Evolutionary conservation across 2,888 invertebrate species (phyloP).

Genomic region (Leptothorax acervorum): DNA sequence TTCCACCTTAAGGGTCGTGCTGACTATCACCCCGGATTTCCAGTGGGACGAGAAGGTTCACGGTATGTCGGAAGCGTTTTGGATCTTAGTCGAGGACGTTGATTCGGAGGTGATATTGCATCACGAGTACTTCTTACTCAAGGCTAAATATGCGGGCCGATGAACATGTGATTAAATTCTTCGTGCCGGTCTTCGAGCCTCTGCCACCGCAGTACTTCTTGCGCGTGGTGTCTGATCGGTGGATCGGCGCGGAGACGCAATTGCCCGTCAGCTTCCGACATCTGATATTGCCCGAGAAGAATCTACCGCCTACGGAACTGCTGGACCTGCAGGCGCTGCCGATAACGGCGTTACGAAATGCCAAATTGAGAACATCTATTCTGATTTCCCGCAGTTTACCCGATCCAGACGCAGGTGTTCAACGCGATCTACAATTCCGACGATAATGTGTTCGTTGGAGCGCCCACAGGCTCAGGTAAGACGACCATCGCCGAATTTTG

Average conservation of each 20-base stretch:
- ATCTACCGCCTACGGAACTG: slow-evolving; percentile 98
- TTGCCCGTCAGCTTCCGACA: slow-evolving; percentile 99
- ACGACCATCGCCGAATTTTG: slow-evolving; percentile 98
- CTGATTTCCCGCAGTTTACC: slow-evolving; percentile 97
- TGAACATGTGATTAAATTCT: slow-evolving; percentile 98
- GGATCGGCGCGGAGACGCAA: slow-evolving; percentile 98
- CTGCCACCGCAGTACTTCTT: slow-evolving; percentile 99
- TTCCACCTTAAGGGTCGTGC: slow-evolving; percentile 96
- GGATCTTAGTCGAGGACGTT: slow-evolving; percentile 95
- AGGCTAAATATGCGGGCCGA: slow-evolving; percentile 96
- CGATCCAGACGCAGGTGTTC: slow-evolving; percentile 99
- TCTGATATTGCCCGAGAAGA: slow-evolving; percentile 98
- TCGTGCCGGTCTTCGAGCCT: slow-evolving; percentile 99
- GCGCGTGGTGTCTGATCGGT: slow-evolving; percentile 94
- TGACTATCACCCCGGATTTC: slow-evolving; percentile 99
- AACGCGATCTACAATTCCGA: slow-evolving; percentile 99
- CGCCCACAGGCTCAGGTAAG: slow-evolving; percentile 96
- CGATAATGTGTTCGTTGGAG: slow-evolving; percentile 98
- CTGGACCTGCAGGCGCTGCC: slow-evolving; percentile 98
- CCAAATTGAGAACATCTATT: slow-evolving; percentile 94
- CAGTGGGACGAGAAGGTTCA: slow-evolving; percentile 99
- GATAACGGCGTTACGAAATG: slow-evolving; percentile 95
- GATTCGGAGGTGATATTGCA: slow-evolving; percentile 97
- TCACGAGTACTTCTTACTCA: slow-evolving; percentile 95
- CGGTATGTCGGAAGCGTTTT: slow-evolving; percentile 94